Base-by-base conservation (phyloP, 1,140 invertebrate species). In the Drosophila arawakana region DNA sequence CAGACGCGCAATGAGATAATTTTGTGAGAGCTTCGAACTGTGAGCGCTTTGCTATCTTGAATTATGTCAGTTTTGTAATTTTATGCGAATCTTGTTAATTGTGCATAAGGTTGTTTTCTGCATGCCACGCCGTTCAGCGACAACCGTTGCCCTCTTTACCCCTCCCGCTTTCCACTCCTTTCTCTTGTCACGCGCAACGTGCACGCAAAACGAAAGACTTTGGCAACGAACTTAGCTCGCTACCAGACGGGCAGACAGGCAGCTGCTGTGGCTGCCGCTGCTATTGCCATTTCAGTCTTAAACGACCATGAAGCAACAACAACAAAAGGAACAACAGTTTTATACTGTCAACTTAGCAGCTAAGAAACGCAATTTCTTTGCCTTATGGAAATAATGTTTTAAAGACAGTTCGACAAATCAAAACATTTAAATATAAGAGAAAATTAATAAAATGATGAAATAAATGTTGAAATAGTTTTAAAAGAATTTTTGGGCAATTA, bases 21-120 rank as follows among this genome's bases (percentile, higher is more conserved):
- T 79, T 67, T 78, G 61, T 65, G 55, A 74, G 68, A 73, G 78
- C 58, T 60, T 54, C 49, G 13, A 47, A 18, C 9, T 6, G n/a
- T 15, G 41, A 35, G 50, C 10, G 25, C 50, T 49, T 35, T 57
- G 76, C 72, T 90, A 90, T 90, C 86, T 78, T 90, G 86, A 90
- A 90, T 90, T 86, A 90, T 90, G 86, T 86, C 86, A 86, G 79
- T 86, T 90, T 80, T 76, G 79, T 81, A 90, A 90, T 90, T 90
- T 90, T 90, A 81, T 89, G 78, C 82, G 76, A 81, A 84, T 85
- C 81, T 84, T 83, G 84, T 88, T 88, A 84, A 84, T 88, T 84
- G 84, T 71, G 78, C 81, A 81, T 85, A 78, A 75, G 76, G 55
- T 34, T 30, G 25, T 30, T 5, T 60, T 58, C 46, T 58, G 43